Conservation (phyloP, 2,113 vertebrate species). For the Suncus etruscus region DNA sequence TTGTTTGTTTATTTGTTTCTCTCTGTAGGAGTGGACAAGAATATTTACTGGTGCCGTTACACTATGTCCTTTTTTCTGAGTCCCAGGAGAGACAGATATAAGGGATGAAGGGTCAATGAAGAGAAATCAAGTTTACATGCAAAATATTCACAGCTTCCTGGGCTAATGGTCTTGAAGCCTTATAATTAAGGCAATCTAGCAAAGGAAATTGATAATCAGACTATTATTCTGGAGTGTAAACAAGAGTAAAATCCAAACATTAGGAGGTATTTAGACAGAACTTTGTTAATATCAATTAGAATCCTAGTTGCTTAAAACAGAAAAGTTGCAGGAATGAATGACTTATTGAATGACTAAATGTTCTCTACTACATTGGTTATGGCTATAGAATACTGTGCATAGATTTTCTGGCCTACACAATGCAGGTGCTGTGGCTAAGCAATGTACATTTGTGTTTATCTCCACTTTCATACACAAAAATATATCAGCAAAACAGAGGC, state of each 20-base stretch:
- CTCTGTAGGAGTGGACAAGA: background rate
- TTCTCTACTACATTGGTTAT: background rate
- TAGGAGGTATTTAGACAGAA: background rate
- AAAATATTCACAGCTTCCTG: slow-evolving; percentile 55
- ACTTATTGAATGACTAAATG: slow-evolving; percentile 40
- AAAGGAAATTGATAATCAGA: slow-evolving; percentile 72
- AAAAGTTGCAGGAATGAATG: slow-evolving; percentile 5
- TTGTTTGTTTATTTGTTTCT: background rate
- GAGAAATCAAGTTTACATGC: slow-evolving; percentile 35
- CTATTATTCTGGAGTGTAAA: slow-evolving; percentile 63
- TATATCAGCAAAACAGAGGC: slow-evolving; percentile 73
- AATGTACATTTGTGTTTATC: slow-evolving; percentile 66
- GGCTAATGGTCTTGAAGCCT: slow-evolving; percentile 49
- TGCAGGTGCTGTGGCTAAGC: slow-evolving; percentile 11
- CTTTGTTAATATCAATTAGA: background rate
- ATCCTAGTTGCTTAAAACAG: background rate
- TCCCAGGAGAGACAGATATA: background rate
- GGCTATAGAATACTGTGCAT: background rate
- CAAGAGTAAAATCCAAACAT: slow-evolving; percentile 51
- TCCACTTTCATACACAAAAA: slow-evolving; percentile 68
- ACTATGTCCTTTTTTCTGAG: background rate
- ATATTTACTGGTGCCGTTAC: background rate
- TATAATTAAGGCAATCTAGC: slow-evolving; percentile 67
- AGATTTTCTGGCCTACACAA: background rate
- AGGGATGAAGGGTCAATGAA: background rate